These are phyloP conservation scores for Leucoraja erinaceus DNA, from an alignment of 2,113 vertebrate genomes.

Conservation along the genomic window DNA sequence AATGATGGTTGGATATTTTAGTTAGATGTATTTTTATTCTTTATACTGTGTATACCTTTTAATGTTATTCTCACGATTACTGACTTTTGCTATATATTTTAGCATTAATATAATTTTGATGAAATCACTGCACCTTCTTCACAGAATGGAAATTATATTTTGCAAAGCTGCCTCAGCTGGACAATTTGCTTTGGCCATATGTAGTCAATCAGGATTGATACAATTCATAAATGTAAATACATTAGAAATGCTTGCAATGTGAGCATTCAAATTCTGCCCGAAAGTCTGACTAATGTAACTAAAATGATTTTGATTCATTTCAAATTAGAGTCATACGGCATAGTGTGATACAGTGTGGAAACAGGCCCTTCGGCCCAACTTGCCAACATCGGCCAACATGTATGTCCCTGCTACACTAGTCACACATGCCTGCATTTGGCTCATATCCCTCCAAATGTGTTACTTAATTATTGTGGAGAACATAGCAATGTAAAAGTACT, in stretches of 20 bases:
- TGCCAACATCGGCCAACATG: no score
- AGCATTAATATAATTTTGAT: background rate
- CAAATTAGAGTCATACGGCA: background rate
- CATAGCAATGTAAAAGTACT: background rate
- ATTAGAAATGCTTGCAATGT: background rate
- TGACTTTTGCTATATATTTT: background rate
- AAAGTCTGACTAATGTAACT: background rate
- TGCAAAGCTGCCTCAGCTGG: background rate
- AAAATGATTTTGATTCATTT: background rate
- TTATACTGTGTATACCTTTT: background rate
- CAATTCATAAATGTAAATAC: background rate
- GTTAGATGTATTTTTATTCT: background rate
- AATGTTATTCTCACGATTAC: background rate
- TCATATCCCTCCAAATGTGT: no score
- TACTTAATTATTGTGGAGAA: background rate
- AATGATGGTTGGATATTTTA: background rate
- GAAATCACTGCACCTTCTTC: background rate
- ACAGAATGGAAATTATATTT: background rate
- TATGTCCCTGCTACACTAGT: no score
- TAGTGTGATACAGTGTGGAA: no score
- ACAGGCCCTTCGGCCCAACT: no score
- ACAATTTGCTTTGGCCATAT: no score
- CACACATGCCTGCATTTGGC: no score
- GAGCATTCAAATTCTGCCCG: background rate
- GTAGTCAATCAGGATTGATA: no score